Evolutionary conservation across 2,888 invertebrate genomes (phyloP).

Genomic region (Drosophila seclusa): DNA sequence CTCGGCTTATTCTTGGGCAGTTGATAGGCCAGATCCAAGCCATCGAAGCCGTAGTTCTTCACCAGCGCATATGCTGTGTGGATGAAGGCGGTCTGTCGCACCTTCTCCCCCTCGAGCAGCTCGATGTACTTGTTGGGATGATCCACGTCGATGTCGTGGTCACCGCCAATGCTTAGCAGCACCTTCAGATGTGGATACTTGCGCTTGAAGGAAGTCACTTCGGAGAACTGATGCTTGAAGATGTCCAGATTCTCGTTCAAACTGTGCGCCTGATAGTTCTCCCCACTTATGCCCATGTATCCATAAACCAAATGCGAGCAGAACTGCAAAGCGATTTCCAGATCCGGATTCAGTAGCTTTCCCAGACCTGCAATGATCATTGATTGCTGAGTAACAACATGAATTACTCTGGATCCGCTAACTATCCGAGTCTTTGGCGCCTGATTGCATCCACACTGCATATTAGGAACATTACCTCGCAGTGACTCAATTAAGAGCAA

Average conservation of each 20-base stretch:
- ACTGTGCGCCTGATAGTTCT: conserved; percentile 89
- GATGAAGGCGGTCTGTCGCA: conserved; percentile 90
- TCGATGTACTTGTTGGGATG: conserved; percentile 89
- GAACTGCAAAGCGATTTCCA: conserved; percentile 90
- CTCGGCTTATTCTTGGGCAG: conserved; percentile 92
- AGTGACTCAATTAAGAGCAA: conserved; percentile 69
- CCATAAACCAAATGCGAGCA: conserved; percentile 94
- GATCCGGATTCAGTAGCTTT: conserved; percentile 89
- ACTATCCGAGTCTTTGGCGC: conserved; percentile 6
- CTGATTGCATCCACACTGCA: conserved; percentile 10
- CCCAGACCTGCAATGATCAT: conserved; percentile 88
- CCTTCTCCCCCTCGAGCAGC: conserved; percentile 90
- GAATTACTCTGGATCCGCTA: conserved; percentile 12
- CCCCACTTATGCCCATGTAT: conserved; percentile 90
- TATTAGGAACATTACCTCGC: conserved; percentile 12
- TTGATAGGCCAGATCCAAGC: conserved; percentile 94
- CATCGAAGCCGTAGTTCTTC: conserved; percentile 93
- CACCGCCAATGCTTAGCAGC: conserved; percentile 91
- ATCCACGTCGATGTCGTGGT: conserved; percentile 88
- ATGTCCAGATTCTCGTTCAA: conserved; percentile 90
- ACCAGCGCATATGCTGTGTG: conserved; percentile 90
- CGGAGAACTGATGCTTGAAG: conserved; percentile 89
- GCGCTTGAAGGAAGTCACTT: conserved; percentile 89
- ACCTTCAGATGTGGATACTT: conserved; percentile 90
- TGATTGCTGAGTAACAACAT: conserved; percentile 18